These are phyloP conservation scores for Cantharis rustica DNA, from an alignment of 2,888 invertebrate species.

Conservation along the genomic window DNA sequence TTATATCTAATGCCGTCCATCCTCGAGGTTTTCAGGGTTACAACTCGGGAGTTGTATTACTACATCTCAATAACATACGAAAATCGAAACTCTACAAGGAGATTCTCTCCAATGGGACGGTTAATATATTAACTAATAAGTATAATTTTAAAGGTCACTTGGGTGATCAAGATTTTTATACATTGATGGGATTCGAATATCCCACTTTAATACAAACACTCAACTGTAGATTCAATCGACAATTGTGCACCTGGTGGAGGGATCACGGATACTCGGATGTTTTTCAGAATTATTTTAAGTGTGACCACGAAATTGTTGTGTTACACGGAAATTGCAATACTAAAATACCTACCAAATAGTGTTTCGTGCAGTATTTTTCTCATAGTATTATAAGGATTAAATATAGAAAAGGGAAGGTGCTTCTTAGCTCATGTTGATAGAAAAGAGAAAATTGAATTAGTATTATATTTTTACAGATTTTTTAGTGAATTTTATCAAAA, in stretches of 20 bases:
- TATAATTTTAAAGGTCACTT: slow-evolving; percentile 74
- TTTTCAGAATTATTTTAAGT: slow-evolving; percentile 73
- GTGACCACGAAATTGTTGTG: slow-evolving; percentile 66
- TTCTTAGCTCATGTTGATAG: not conserved
- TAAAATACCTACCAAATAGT: slow-evolving; percentile 59
- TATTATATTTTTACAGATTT: not conserved
- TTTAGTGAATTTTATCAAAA: not conserved
- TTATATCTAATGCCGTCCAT: slow-evolving; percentile 39
- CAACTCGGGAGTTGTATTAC: slow-evolving; percentile 79
- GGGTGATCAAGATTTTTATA: slow-evolving; percentile 84
- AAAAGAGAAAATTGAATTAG: not conserved
- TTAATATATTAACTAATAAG: slow-evolving; percentile 62
- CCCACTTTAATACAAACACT: slow-evolving; percentile 73
- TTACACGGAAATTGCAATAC: slow-evolving; percentile 80
- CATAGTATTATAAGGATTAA: not conserved
- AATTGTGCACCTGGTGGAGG: slow-evolving; percentile 82
- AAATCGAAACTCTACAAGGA: slow-evolving; percentile 64
- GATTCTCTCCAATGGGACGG: slow-evolving; percentile 60
- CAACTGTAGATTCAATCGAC: slow-evolving; percentile 81
- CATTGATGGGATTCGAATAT: slow-evolving; percentile 70
- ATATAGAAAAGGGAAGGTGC: not conserved
- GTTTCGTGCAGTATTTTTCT: not conserved
- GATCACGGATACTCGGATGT: slow-evolving; percentile 74
- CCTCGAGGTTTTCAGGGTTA: slow-evolving; percentile 72
- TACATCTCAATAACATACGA: slow-evolving; percentile 70